Base-by-base conservation (phyloP, 2,888 invertebrate species). In the Leptarthrus brevirostris region DNA sequence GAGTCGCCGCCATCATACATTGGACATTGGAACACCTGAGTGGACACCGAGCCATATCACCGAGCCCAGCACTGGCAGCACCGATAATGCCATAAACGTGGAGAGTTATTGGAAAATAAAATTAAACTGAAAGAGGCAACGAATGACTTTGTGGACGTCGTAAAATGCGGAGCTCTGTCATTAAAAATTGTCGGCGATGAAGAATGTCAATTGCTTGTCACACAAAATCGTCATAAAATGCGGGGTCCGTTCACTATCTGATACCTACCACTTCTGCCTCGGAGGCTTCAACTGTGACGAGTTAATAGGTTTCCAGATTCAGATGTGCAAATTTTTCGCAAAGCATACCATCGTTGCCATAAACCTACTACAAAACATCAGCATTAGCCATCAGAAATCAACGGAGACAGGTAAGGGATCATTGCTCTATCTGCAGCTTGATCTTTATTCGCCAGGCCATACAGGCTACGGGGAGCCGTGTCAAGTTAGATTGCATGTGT, bases 151-250 rank as follows among this genome's bases (percentile, higher is more conserved):
- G 54, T 58, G 47, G 58, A 22, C n/a, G 70, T 61, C 61, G 61
- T 72, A 72, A 72, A 72, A 72, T 24, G 58, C 61, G 58, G n/a
- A 34, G 44, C 26, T 69, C 14, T 12, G 69, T 44, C 69, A 69
- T 49, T 56, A 56, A 73, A 73, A 73, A 61, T 64, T 53, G 73
- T 18, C 64, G 40, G 73, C 66, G 44, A 73, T 64, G 66, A 66
- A 24, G 66, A 73, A 73, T 73, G 66, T 73, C 73, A 73, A 73
- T 73, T 73, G 73, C 73, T 73, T 73, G 73, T 73, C 73, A 66
- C 66, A 73, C 49, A 54, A 44, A 73, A 73, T 54, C 52, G 54
- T 73, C 64, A 44, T 73, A 73, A 73, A 73, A 66, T 14, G 18
- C 16, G 47, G 18, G 52, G 26, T 10, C 61, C 52, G 26, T 18